Evolutionary conservation across 2,113 vertebrate species (phyloP), one percentile per base, ranked within the genome.

Genomic region (Phycodurus eques): DNA sequence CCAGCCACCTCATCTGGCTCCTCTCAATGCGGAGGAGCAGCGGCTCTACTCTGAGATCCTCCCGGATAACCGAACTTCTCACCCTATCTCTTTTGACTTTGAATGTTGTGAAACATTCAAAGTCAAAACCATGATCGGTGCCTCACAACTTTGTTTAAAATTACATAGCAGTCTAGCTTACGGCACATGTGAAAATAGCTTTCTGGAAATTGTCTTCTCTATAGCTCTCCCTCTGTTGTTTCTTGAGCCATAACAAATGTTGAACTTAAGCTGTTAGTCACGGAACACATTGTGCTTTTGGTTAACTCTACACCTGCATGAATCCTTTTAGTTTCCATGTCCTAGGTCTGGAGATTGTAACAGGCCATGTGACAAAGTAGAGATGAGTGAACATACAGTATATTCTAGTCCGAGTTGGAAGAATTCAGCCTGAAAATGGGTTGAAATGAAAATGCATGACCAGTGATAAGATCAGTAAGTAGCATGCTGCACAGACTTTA

Each of bases 251-350:
- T 85, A 73, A 84, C 86, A 60, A 75, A 87, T 74, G 80, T 75
- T 75, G 67, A 80, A 70, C 80, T 87, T 87, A 90, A 82, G 72
- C 75, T 78, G 82, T 90, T 88, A 88, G 79, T 75, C 42, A 74
- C 14, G 65, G 75, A 89, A 72, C 81, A 80, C 2, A 13, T 22
- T 69, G 62, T 62, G 56, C 44, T 74, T 53, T 76, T 75, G 33
- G 9, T 1, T 83, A 85, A 81, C 78, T 81, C 84, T 70, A 49
- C 49, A 12, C 14, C 9, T 7, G 2, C 39, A 39, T 70, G 69
- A 77, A 77, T 71, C 70, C 64, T 76, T 81, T 82, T 71, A 72
- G 71, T 86, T 78, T 80, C 47, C 19, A 39, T 73, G 70, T 56
- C 42, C 72, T 83, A 79, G 74, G 73, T 80, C 73, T 85, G 68